Conservation (phyloP, 2,888 invertebrate species). For the Agelastica alni region DNA sequence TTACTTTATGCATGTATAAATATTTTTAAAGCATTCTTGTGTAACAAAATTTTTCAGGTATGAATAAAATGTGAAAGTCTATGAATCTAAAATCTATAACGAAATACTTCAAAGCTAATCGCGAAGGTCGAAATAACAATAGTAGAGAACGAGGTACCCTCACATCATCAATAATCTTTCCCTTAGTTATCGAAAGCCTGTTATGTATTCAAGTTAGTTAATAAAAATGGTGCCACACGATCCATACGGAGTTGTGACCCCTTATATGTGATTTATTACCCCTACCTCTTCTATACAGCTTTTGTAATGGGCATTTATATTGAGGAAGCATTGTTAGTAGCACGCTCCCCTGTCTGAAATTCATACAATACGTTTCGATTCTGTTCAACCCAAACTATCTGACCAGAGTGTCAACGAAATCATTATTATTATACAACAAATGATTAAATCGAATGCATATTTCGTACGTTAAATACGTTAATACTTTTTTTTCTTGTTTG, state of each 20-base stretch:
- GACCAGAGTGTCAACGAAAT: conserved; percentile 22
- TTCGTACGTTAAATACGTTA: no score
- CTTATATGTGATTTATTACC: conserved; percentile 39
- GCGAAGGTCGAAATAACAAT: no score
- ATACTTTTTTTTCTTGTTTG: no score
- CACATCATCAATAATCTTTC: conserved; percentile 22
- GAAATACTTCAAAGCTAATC: no score
- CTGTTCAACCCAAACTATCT: conserved; percentile 29
- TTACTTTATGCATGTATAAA: no score
- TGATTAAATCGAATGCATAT: no score
- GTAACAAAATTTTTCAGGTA: no score
- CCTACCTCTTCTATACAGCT: conserved; percentile 35
- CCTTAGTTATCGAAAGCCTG: conserved; percentile 22
- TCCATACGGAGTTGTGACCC: conserved; percentile 30
- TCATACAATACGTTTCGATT: conserved; percentile 47
- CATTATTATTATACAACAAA: no score
- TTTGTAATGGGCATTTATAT: conserved; percentile 41
- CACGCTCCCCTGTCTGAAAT: conserved; percentile 44
- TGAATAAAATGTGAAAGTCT: no score
- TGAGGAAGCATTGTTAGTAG: conserved; percentile 46
- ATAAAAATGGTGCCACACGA: conserved; percentile 35
- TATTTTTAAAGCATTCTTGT: no score
- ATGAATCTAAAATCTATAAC: no score
- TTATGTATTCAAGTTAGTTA: conserved; percentile 31
- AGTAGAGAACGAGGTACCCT: conserved; percentile 10